A percentile compares a stretch with the other conserved stretches of the same genome.
These are phyloP conservation scores for Coranthus polyacanthus DNA, from an alignment of 2,797 vertebrate species.

Conservation along the genomic window DNA sequence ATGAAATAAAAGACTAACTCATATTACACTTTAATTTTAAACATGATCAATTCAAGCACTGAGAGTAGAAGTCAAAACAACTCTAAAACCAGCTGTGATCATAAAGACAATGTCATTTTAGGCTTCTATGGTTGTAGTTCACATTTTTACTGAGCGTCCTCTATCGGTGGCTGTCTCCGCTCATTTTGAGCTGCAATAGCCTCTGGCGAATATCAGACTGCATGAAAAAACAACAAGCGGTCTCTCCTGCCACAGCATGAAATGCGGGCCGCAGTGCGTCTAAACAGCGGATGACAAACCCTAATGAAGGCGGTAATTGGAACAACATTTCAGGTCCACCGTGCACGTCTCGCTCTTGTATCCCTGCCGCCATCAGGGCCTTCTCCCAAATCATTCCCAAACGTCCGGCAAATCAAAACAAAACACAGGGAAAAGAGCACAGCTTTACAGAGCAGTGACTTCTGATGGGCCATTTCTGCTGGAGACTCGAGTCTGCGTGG, in stretches of 20 bases:
- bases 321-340: slow-evolving; percentile 83
- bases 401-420: slow-evolving; percentile 84
- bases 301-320: slow-evolving; percentile 86
- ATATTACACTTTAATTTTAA: slow-evolving; percentile 18
- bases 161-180: slow-evolving; percentile 57
- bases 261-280: slow-evolving; percentile 71
- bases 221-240: slow-evolving; percentile 73
- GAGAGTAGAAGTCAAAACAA: slow-evolving; percentile 18
- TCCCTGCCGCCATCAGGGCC: slow-evolving; percentile 78
- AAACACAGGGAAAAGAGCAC: slow-evolving; percentile 74
- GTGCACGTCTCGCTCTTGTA: slow-evolving; percentile 72
- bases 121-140: slow-evolving; percentile 19
- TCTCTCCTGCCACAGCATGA: slow-evolving; percentile 78
- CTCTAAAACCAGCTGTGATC: not conserved
- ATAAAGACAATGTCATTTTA: slow-evolving; percentile 3
- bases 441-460: slow-evolving; percentile 81
- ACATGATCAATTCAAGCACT: slow-evolving; percentile 2
- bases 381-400: slow-evolving; percentile 86
- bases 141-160: slow-evolving; percentile 49
- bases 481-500: slow-evolving; percentile 72
- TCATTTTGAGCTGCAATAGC: slow-evolving; percentile 50
- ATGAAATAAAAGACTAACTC: slow-evolving; percentile 29
- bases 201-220: slow-evolving; percentile 68
- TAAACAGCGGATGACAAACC: slow-evolving; percentile 80
- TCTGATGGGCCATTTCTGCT: slow-evolving; percentile 80